These are phyloP conservation scores for Nothura maculosa DNA, from an alignment of 2,797 vertebrate genomes.

Conservation along the genomic window DNA sequence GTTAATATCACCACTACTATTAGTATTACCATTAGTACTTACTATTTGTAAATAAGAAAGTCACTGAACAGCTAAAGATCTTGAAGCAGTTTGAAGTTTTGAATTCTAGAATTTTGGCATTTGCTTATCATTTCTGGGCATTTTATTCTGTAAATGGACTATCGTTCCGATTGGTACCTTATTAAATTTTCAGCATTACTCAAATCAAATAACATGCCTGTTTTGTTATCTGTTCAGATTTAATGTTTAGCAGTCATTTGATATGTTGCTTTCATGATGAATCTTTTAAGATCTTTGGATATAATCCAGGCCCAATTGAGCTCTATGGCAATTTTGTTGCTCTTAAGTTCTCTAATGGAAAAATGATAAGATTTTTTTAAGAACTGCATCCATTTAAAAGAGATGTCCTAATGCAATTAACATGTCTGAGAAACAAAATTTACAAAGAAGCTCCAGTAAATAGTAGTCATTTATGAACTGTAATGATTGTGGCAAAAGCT, in stretches of 20 bases:
- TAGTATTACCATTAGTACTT: no score
- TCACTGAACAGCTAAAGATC: constrained; percentile 4
- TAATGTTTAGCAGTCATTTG: constrained; percentile 16
- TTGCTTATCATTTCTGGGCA: constrained; percentile 46
- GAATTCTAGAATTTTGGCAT: constrained; percentile 23
- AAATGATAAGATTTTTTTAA: not conserved
- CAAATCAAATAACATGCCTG: constrained; percentile 18
- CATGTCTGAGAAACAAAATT: not conserved
- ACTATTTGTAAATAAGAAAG: not conserved
- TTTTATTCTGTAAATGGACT: constrained; percentile 54
- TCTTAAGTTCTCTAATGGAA: not conserved
- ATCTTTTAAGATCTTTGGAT: constrained; percentile 28
- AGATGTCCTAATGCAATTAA: not conserved
- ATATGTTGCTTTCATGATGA: constrained; percentile 36
- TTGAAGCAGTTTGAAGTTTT: constrained; percentile 35
- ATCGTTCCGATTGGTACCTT: constrained; percentile 7
- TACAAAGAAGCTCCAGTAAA: not conserved
- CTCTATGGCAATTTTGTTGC: not conserved
- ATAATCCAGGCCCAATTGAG: not conserved
- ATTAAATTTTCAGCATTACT: constrained; percentile 43
- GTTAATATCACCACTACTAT: not conserved
- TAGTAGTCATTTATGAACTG: not conserved
- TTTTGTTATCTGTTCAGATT: constrained; percentile 33
- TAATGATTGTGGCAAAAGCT: not conserved
- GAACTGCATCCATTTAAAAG: not conserved